These are phyloP conservation scores for Dolomedes plantarius DNA, from an alignment of 2,888 invertebrate species.

Conservation along the genomic window DNA sequence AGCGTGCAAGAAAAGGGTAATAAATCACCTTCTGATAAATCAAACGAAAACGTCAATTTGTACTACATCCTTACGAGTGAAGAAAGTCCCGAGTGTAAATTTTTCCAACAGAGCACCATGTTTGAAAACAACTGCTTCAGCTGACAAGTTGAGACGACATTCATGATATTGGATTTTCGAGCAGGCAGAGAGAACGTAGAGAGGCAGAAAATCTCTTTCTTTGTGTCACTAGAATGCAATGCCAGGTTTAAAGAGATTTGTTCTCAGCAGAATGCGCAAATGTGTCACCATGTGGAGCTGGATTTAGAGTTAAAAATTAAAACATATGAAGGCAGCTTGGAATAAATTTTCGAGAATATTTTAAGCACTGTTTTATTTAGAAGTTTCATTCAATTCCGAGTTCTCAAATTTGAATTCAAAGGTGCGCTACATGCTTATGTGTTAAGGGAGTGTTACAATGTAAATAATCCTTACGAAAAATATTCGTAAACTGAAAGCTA, in stretches of 20 bases:
- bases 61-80: not conserved
- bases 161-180: not conserved
- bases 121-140: not conserved
- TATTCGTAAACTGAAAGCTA: too few relatives aligned
- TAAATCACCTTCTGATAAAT: not conserved
- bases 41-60: not conserved
- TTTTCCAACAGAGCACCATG: not conserved
- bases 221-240: not conserved
- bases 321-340: not conserved
- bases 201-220: not conserved
- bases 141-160: not conserved
- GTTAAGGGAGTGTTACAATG: too few relatives aligned
- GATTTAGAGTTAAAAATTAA: not conserved
- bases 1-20: not conserved
- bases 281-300: not conserved
- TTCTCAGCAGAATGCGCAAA: not conserved
- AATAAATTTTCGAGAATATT: not conserved
- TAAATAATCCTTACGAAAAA: too few relatives aligned
- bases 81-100: not conserved
- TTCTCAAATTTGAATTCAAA: too few relatives aligned
- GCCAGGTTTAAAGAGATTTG: constrained; percentile 3
- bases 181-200: not conserved
- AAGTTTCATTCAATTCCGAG: not conserved
- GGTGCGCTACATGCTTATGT: too few relatives aligned
- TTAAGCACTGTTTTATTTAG: not conserved